Evolutionary conservation across 2,797 vertebrate species (phyloP), one percentile per base, ranked within the genome.

Genomic region (Poeciliopsis paucimaculata): DNA sequence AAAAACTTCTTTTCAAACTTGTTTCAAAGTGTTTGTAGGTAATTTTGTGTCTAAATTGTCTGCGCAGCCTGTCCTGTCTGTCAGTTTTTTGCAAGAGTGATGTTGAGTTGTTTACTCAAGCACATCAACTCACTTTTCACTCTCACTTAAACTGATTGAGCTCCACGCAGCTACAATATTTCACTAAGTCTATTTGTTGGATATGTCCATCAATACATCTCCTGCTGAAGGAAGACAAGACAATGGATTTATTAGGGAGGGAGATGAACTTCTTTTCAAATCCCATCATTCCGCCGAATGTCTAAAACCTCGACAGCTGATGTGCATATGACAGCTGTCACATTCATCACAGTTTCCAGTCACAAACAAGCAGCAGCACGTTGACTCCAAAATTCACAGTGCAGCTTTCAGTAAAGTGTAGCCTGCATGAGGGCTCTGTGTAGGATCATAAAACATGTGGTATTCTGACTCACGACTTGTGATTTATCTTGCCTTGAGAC

Each of bases 41-140:
- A 87, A 92, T 90, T 93, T 72, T 93, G 92, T 92, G 89, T 92
- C 91, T 79, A 90, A 94, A 93, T 91, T 86, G 89, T 89, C 91
- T 90, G 78, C 84, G 85, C 82, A 86, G 86, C 78, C 86, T 87
- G 90, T 92, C 92, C 90, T 92, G 90, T 93, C 92, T 92, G 93
- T 94, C 92, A 94, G 12, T 57, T 91, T 82, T 87, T 74, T 77
- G 77, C 81, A 62, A 87, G 89, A 91, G 87, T 92, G 91, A 93
- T 91, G 84, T 90, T 89, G 92, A 92, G 87, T 91, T 95, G 93
- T 93, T 94, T 94, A 95, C 92, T 93, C 89, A 86, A 84, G 88
- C 92, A 88, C 91, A 94, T 95, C 93, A 94, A 93, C 93, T 93
- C 93, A 93, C 92, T 92, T 94, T 94, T 94, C 93, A 93, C 92